These are phyloP conservation scores for Aromia moschata DNA, from an alignment of 2,888 invertebrate species.

Conservation along the genomic window DNA sequence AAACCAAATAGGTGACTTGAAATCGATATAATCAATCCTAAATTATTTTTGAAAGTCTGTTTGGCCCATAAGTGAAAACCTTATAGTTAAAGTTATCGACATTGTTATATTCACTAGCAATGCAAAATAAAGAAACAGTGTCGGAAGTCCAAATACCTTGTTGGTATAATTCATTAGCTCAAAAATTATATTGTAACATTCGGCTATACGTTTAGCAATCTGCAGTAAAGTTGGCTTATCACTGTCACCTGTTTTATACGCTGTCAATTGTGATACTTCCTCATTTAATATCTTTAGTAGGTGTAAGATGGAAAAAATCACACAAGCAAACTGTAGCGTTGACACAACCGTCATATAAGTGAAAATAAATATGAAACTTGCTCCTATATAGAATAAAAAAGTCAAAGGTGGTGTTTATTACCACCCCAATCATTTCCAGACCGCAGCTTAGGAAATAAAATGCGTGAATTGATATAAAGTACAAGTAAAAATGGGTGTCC, in stretches of 20 bases:
- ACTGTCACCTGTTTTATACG: neutral
- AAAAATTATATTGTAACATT: neutral
- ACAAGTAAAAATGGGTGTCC: neutral
- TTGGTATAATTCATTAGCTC: neutral
- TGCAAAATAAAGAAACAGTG: neutral
- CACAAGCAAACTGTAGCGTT: conserved; percentile 1
- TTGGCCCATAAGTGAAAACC: neutral
- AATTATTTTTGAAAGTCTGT: neutral
- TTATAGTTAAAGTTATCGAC: neutral
- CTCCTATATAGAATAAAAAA: neutral
- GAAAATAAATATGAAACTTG: neutral
- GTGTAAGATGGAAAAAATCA: conserved; percentile 8
- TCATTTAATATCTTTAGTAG: neutral
- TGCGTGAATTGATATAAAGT: neutral
- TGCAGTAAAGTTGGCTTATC: neutral
- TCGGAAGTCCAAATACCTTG: conserved; percentile 4
- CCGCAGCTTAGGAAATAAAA: neutral
- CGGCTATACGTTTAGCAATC: neutral
- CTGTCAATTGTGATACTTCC: neutral
- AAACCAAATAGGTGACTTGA: no score
- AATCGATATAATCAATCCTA: no score
- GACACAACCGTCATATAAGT: conserved; percentile 3
- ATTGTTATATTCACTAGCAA: neutral
- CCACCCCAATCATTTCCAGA: neutral
- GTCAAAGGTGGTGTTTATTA: neutral